Conservation (phyloP, 2,113 vertebrate genomes). For the Acanthochromis polyacanthus region DNA sequence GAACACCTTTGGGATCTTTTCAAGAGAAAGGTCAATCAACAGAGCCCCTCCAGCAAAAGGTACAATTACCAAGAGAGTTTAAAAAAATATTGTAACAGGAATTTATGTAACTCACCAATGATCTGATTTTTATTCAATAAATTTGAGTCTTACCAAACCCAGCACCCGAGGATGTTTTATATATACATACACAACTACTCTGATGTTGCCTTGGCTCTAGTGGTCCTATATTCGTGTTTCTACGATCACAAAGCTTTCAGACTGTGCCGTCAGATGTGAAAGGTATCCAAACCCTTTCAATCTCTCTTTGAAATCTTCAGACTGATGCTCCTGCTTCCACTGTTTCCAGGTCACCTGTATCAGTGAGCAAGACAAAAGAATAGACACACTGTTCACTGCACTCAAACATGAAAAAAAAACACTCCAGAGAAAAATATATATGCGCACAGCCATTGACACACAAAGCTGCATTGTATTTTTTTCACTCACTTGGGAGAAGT, state of each 20-base stretch:
- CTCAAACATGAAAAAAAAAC: constrained; percentile 40
- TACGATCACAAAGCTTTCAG: constrained; percentile 40
- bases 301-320: constrained; percentile 64
- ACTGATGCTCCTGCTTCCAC: constrained; percentile 47
- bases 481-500: constrained; percentile 24
- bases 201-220: background rate
- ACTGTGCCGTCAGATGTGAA: constrained; percentile 37
- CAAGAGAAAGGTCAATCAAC: too few relatives aligned
- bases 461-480: constrained; percentile 17
- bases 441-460: constrained; percentile 7
- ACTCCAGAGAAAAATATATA: constrained; percentile 36
- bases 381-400: constrained; percentile 41
- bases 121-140: too few relatives aligned
- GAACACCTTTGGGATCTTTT: too few relatives aligned
- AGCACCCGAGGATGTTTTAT: too few relatives aligned
- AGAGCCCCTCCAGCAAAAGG: too few relatives aligned
- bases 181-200: background rate
- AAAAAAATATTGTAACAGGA: too few relatives aligned
- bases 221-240: constrained; percentile 21
- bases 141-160: background rate
- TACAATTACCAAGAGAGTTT: too few relatives aligned
- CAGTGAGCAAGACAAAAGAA: constrained; percentile 55
- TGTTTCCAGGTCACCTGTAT: constrained; percentile 50
- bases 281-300: constrained; percentile 27
- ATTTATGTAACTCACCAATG: too few relatives aligned